These are phyloP conservation scores for Chloroceryle inda DNA, from an alignment of 2,797 vertebrate species.

Conservation along the genomic window DNA sequence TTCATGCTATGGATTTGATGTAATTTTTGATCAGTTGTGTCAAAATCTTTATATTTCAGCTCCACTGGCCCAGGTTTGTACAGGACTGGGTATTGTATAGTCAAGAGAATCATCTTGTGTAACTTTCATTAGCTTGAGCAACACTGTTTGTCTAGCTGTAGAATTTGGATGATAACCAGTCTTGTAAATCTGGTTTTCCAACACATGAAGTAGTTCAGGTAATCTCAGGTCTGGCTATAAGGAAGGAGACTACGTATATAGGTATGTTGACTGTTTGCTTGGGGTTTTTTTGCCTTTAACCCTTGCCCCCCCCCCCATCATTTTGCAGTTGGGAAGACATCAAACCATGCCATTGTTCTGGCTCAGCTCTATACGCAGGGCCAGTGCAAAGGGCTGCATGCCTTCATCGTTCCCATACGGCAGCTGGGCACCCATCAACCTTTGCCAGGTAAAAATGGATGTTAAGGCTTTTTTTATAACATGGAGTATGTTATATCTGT, in stretches of 20 bases:
- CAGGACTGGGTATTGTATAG: neutral
- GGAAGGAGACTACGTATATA: neutral
- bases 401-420: conserved; percentile 95
- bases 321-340: conserved; percentile 93
- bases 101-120: neutral
- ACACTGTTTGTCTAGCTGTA: neutral
- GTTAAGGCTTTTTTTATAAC: neutral
- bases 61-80: neutral
- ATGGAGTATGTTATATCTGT: rapidly evolving
- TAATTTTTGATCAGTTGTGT: neutral
- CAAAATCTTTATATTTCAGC: neutral
- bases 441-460: conserved; percentile 87
- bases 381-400: conserved; percentile 90
- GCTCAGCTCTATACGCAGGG: conserved; percentile 95
- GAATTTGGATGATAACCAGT: rapidly evolving
- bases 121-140: neutral
- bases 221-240: neutral
- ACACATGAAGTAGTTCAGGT: neutral
- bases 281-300: neutral
- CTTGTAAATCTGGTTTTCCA: neutral
- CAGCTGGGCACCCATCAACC: conserved; percentile 90
- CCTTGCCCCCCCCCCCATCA: neutral
- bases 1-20: neutral
- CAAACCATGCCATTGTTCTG: conserved; percentile 94
- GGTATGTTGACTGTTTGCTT: neutral